phyloP scores from a whole-genome alignment of 64 coral and sea anemone species.

The Catalaphyllia jardinei region DNA sequence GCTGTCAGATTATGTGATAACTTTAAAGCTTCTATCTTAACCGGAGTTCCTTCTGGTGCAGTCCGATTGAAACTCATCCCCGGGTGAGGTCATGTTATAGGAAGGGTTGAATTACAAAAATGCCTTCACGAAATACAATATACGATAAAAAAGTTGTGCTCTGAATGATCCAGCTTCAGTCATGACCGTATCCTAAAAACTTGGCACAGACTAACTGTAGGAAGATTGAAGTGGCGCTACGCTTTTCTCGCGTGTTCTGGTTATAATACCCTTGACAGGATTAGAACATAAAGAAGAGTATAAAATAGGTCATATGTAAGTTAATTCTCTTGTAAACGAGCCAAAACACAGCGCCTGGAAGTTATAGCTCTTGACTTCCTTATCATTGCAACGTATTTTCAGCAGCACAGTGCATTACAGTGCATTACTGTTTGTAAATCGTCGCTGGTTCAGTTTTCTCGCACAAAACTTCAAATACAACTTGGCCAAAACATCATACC shows the following conservation, averaged over 20 bases:
- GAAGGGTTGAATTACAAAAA: not conserved
- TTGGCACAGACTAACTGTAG: too few relatives aligned
- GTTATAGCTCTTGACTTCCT: too few relatives aligned
- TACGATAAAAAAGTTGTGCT: not conserved
- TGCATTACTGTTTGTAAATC: too few relatives aligned
- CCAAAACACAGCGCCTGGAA: not conserved
- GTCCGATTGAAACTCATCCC: not conserved
- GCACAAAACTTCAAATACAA: too few relatives aligned
- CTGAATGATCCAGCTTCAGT: too few relatives aligned
- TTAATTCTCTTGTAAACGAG: not conserved
- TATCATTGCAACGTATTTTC: too few relatives aligned
- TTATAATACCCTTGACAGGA: not conserved
- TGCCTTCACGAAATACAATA: slow-evolving; percentile 6
- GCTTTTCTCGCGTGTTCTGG: not conserved
- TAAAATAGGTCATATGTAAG: not conserved
- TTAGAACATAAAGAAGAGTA: not conserved
- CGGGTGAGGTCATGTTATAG: not conserved
- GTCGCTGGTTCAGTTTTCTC: too few relatives aligned
- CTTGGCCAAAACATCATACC: too few relatives aligned
- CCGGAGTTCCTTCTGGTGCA: not conserved
- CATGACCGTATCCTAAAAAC: too few relatives aligned
- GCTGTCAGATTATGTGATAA: not conserved
- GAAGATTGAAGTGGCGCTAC: not conserved
- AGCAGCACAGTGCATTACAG: too few relatives aligned
- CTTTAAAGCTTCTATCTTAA: not conserved